A percentile compares a stretch with the other conserved stretches of the same genome.
Evolutionary conservation across 2,888 invertebrate genomes (phyloP).

Genomic region (Luperina testacea): DNA sequence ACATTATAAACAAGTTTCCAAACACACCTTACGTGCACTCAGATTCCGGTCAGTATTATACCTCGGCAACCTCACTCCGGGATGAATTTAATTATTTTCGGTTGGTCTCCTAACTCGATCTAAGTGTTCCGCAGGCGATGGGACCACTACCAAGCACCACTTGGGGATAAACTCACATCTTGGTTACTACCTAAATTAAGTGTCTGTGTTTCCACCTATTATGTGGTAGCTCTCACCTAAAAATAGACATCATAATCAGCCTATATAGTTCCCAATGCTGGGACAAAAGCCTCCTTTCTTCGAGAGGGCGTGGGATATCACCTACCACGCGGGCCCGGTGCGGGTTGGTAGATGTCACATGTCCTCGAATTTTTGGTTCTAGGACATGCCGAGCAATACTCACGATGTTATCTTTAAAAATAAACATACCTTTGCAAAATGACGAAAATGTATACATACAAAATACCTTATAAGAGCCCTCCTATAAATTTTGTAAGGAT

Average conservation of each 20-base stretch:
- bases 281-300: too few species aligned
- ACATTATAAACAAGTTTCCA: constrained; percentile 34
- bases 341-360: too few species aligned
- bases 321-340: too few species aligned
- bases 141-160: constrained; percentile 60
- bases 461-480: too few species aligned
- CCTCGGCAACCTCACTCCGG: constrained; percentile 56
- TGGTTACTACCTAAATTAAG: constrained; percentile 6
- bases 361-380: too few species aligned
- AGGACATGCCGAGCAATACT: too few species aligned
- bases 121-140: constrained; percentile 67
- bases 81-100: constrained; percentile 74
- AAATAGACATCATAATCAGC: not conserved
- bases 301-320: too few species aligned
- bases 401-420: not conserved
- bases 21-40: constrained; percentile 31
- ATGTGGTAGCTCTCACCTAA: not conserved
- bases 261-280: too few species aligned
- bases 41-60: constrained; percentile 54
- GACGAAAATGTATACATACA: not conserved
- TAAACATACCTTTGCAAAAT: not conserved
- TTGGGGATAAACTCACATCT: constrained; percentile 30
- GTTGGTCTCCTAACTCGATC: constrained; percentile 68
- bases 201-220: not conserved
- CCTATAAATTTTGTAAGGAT: too few species aligned